Evolutionary conservation across 2,888 invertebrate genomes (phyloP).

Genomic region (Rugalucina vietnamica): DNA sequence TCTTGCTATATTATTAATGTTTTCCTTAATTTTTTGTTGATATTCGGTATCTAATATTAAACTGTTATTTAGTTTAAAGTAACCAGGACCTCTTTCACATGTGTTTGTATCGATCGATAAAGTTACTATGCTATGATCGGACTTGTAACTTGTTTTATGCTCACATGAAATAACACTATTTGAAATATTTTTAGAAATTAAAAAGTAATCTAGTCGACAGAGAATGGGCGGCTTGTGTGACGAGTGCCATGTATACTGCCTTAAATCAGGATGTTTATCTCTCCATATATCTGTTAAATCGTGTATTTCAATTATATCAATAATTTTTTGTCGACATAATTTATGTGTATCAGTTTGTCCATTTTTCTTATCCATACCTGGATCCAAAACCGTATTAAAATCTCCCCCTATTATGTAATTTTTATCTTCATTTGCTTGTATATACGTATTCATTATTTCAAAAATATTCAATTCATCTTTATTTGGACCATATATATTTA

Average conservation of each 20-base stretch:
- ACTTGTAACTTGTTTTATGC: neutral
- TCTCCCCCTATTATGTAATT: neutral
- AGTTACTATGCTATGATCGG: neutral
- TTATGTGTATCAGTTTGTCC: neutral
- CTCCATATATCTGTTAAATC: neutral
- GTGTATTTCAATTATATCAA: neutral
- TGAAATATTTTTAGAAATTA: neutral
- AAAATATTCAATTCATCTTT: neutral
- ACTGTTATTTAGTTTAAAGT: neutral
- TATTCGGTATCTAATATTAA: neutral
- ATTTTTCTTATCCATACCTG: neutral
- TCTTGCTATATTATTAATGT: neutral
- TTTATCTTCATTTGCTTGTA: neutral
- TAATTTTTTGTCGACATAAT: neutral
- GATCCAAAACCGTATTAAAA: neutral
- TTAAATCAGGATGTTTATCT: neutral
- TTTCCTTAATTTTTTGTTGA: neutral
- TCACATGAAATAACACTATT: neutral
- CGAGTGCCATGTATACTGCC: neutral
- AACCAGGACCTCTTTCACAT: neutral
- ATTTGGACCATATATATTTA: neutral
- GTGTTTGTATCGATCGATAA: neutral
- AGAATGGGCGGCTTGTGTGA: neutral
- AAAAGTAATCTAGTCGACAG: neutral
- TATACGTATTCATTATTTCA: neutral